Evolutionary conservation across 1,140 invertebrate genomes (phyloP).

Genomic region (Neoseiulus cucumeris): DNA sequence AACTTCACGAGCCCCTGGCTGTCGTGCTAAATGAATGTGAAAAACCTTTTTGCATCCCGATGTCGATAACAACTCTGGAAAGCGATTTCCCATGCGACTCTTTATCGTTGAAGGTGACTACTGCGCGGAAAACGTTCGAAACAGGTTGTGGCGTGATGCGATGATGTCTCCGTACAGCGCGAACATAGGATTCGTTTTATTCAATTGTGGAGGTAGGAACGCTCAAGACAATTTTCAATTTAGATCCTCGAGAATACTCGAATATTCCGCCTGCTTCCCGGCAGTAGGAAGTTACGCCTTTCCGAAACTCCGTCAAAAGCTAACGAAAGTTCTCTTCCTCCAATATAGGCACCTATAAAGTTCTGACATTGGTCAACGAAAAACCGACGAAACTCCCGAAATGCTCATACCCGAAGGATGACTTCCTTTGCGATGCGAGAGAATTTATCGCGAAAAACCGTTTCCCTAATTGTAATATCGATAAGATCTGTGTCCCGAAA

Average conservation of each 20-base stretch:
- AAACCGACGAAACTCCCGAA: background rate
- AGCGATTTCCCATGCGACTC: background rate
- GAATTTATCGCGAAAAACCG: background rate
- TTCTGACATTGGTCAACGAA: background rate
- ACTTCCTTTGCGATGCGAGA: background rate
- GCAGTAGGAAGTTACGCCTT: no score
- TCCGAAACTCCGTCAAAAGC: no score
- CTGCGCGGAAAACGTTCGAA: background rate
- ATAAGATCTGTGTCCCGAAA: background rate
- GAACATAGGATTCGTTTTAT: background rate
- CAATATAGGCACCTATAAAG: background rate
- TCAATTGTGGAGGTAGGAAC: background rate
- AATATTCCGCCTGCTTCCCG: no score
- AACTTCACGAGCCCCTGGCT: background rate
- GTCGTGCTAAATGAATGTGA: background rate
- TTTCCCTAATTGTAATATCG: background rate
- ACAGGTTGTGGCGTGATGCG: background rate
- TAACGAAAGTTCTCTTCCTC: no score
- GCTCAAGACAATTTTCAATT: no score
- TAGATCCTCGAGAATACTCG: no score
- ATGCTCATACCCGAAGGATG: background rate
- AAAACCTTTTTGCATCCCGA: background rate
- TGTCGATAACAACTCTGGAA: background rate
- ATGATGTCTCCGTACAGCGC: slow-evolving; percentile 1
- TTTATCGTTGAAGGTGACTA: background rate